Evolutionary conservation across 2,113 vertebrate species (phyloP).

Genomic region (Pangasianodon hypophthalmus): DNA sequence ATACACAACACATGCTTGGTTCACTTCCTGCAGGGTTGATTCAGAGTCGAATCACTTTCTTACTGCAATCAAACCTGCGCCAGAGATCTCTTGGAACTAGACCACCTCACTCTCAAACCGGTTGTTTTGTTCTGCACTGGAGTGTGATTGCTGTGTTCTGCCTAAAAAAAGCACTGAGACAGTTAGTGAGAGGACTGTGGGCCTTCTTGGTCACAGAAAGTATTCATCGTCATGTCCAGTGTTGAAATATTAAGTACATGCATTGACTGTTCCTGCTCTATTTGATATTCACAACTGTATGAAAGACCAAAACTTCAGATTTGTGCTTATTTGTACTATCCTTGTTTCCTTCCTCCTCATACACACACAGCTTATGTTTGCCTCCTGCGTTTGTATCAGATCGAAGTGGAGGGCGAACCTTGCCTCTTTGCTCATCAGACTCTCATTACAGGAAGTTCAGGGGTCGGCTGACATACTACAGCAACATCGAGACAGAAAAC

Average conservation of each 20-base stretch:
- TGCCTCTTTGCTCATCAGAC: constrained; percentile 45
- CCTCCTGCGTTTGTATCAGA: constrained; percentile 23
- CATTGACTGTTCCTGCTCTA: not conserved
- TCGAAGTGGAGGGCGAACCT: not conserved
- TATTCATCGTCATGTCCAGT: not conserved
- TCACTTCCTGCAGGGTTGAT: not conserved
- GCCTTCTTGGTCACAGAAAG: not conserved
- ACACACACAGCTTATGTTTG: not conserved
- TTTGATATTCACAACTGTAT: not conserved
- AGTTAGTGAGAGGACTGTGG: not conserved
- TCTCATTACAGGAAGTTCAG: constrained; percentile 54
- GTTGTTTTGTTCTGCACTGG: not conserved
- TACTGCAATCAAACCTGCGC: not conserved
- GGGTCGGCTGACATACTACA: constrained; percentile 35
- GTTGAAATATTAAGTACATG: not conserved
- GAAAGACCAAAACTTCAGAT: not conserved
- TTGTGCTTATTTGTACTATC: not conserved
- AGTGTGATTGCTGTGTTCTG: not conserved
- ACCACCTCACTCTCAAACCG: not conserved
- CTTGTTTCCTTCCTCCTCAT: not conserved
- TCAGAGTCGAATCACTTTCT: not conserved
- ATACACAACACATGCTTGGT: not conserved
- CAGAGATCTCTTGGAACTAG: not conserved
- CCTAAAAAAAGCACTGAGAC: not conserved
- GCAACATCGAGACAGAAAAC: constrained; percentile 36